Evolutionary conservation across 2,888 invertebrate genomes (phyloP), one percentile per base, ranked within the genome.

Genomic region (Tuta absoluta): DNA sequence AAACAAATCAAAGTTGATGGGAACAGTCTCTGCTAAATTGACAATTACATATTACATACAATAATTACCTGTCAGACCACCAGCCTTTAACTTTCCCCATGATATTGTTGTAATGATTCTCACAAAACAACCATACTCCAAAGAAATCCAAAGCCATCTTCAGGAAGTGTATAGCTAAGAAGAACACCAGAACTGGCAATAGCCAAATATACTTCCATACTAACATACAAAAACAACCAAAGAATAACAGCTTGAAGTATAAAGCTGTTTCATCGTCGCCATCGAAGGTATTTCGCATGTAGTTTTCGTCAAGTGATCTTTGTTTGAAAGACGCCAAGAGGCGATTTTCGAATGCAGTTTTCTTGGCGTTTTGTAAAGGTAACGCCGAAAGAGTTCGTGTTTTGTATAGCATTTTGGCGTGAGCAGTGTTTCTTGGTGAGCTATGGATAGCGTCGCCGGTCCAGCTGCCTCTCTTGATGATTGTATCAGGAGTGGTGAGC

Each of bases 161-260:
- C 14, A 96, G 75, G 11, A 93, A 85, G 81, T 96, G 95, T 71
- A 96, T 94, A 0, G 94, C 91, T 64, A 97, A 89, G 8, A 97
- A 97, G 71, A 98, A 92, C 0, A 96, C 93, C 62, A 97, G 91
- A 24, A 98, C 92, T 8, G 95, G 94, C 69, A 97, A 85, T 65
- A 97, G 87, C 96, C 97, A 97, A 62, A 96, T 93, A 77, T 98
- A 95, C 74, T 96, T 96, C 95, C 97, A 98, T 17, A 98, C 92
- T 37, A 97, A 92, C 89, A 98, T 97, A 63, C 95, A 93, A 8
- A 95, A 87, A 74, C 98, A 97, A 1, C 95, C 95, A 92, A 97
- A 97, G 71, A 97, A 92, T 12, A 98, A 86, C 4, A 94, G 93
- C 75, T 95, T 96, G 75, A 97, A 94, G 76, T 96, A 97, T 49